Evolutionary conservation across 2,113 vertebrate species (phyloP).

Genomic region (Ibidorhyncha struthersii): DNA sequence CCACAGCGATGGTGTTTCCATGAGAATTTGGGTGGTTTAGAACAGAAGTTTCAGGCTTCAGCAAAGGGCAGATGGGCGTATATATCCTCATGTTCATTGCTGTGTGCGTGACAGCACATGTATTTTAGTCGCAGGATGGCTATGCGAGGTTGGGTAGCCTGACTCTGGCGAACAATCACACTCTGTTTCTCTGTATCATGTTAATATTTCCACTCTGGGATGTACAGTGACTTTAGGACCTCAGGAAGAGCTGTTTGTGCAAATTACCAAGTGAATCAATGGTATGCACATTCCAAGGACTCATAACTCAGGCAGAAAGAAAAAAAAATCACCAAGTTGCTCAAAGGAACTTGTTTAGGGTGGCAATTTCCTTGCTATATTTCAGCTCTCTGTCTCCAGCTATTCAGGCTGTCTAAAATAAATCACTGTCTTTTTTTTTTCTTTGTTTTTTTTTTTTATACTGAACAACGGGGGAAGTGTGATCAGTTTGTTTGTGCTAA

Average conservation of each 20-base stretch:
- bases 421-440: not conserved
- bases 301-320: constrained; percentile 26
- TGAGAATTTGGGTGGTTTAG: not conserved
- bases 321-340: not conserved
- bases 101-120: rapidly evolving
- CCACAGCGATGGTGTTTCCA: not conserved
- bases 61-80: rapidly evolving
- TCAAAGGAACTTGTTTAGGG: constrained; percentile 49
- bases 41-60: not conserved
- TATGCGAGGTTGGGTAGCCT: not conserved
- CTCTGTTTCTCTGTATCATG: not conserved
- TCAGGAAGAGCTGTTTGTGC: constrained; percentile 7
- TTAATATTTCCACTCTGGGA: not conserved
- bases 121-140: not conserved
- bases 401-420: constrained; percentile 41
- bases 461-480: not conserved
- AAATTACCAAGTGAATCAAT: not conserved
- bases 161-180: not conserved
- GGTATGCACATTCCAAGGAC: constrained; percentile 40
- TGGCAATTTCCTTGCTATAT: constrained; percentile 57
- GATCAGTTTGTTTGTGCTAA: not conserved
- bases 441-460: not conserved
- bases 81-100: not conserved
- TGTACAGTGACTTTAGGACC: not conserved
- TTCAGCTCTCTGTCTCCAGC: constrained; percentile 50